Evolutionary conservation across 2,113 vertebrate species (phyloP), one percentile per base, ranked within the genome.

Genomic region (Origma solitaria): DNA sequence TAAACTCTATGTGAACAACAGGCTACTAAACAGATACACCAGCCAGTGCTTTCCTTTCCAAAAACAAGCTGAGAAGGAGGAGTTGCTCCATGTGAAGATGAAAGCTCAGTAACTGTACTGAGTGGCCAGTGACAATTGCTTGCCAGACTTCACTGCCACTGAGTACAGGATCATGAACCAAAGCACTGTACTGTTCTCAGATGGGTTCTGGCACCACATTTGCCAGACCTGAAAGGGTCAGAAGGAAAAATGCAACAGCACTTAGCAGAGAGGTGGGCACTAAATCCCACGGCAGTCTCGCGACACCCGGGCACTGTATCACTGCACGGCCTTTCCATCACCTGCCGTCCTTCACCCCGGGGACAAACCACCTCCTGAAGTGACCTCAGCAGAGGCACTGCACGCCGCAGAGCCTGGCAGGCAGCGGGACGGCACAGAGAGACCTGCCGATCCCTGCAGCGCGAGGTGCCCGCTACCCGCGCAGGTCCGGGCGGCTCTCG

Each of bases 221-320:
- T 49, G 25, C 24, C 37, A 28, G 18, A 57, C 50, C 49, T 57
- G 65, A 21, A 72, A 37, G 25, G 17, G 13, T 35, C 40, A 66
- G 49, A 57, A 82, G 60, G 40, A 69, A 54, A 82, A 84, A 62
- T 6, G 9, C 22, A 33, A 3, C 14, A n/a, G 5, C 11, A 0
- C 11, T 33, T 25, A 14, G 53, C 9, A 21, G 35, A 49, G 27
- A 19, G 51, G 38, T 0, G 9, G n/a, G 11, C 33, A 14, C n/a
- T 79, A 24, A n/a, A 33, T 28, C 45, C 15, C 49, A 33, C 7
- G 2, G 8, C 0, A 0, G 28, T 10, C 47, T 37, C 6, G 5
- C 2, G 6, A 35, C 44, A 77, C 25, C 14, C 0, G 0, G 30
- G 16, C 23, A 23, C 83, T 14, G 33, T 9, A 4, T n/a, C 37